phyloP scores from a whole-genome alignment of 2,113 vertebrate species.

The Aldabrachelys gigantea region DNA sequence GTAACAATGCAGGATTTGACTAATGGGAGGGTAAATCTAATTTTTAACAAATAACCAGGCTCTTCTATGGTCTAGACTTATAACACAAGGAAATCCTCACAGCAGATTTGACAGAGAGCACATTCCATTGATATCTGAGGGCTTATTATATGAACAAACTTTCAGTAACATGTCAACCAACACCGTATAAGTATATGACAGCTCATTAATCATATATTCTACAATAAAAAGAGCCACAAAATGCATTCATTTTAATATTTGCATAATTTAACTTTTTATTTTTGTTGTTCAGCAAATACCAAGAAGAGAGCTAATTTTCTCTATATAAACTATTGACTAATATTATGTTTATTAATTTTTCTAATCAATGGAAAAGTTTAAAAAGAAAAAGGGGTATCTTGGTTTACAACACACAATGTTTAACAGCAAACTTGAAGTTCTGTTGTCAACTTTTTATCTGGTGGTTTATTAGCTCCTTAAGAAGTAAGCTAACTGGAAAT shows the following conservation, averaged over 20 bases:
- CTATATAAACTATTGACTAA: background rate
- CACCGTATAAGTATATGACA: conserved; percentile 19
- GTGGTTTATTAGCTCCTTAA: background rate
- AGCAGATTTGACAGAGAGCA: conserved; percentile 39
- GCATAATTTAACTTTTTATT: background rate
- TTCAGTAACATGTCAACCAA: conserved; percentile 36
- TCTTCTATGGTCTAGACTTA: background rate
- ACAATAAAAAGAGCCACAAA: conserved; percentile 33
- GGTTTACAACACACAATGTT: background rate
- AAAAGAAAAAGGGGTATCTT: background rate
- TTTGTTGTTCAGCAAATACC: background rate
- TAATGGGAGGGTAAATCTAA: background rate
- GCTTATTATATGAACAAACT: conserved; percentile 39
- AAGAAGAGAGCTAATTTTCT: background rate
- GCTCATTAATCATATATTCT: conserved; percentile 44
- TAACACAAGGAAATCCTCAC: background rate
- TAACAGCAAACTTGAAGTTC: background rate
- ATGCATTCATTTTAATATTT: background rate
- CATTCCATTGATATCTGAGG: conserved; percentile 54
- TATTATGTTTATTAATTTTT: background rate
- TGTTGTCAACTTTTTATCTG: background rate
- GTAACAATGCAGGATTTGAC: background rate
- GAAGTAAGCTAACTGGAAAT: background rate
- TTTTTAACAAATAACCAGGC: background rate
- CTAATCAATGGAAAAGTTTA: background rate